Evolutionary conservation across 2,113 vertebrate species (phyloP).

Genomic region (Butorides virescens): DNA sequence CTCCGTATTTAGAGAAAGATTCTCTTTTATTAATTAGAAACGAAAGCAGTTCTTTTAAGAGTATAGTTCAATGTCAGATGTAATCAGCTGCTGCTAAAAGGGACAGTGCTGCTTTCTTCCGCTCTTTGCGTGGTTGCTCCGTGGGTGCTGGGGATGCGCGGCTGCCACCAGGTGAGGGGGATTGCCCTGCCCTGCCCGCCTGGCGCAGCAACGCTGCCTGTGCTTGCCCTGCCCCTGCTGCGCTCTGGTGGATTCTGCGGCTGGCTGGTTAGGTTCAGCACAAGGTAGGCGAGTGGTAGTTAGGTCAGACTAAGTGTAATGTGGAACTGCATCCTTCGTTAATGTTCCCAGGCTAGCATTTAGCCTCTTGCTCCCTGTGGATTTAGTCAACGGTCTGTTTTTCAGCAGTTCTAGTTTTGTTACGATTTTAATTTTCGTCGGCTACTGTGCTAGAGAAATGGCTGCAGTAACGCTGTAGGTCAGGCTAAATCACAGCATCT

Average conservation of each 20-base stretch:
- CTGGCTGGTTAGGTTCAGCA: not conserved
- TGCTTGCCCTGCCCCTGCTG: not conserved
- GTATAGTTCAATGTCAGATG: not conserved
- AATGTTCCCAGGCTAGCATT: not conserved
- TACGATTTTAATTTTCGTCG: not conserved
- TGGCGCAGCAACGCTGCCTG: not conserved
- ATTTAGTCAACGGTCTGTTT: not conserved
- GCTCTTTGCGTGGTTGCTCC: rapidly evolving
- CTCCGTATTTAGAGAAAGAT: not conserved
- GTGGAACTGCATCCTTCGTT: not conserved
- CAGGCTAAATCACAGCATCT: not conserved
- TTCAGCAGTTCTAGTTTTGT: not conserved
- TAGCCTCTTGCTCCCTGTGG: not conserved
- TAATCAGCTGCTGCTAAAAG: not conserved
- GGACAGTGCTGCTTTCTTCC: not conserved
- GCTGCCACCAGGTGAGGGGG: no score
- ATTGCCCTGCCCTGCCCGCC: no score
- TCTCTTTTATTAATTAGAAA: not conserved
- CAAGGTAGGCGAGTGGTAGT: not conserved
- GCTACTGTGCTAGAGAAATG: not conserved
- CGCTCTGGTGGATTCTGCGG: not conserved
- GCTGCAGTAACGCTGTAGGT: not conserved
- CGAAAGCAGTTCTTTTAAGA: not conserved
- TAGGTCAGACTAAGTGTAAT: not conserved
- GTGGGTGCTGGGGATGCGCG: rapidly evolving